These are phyloP conservation scores for Hafferia zeledoni DNA, from an alignment of 2,797 vertebrate genomes.

Conservation along the genomic window DNA sequence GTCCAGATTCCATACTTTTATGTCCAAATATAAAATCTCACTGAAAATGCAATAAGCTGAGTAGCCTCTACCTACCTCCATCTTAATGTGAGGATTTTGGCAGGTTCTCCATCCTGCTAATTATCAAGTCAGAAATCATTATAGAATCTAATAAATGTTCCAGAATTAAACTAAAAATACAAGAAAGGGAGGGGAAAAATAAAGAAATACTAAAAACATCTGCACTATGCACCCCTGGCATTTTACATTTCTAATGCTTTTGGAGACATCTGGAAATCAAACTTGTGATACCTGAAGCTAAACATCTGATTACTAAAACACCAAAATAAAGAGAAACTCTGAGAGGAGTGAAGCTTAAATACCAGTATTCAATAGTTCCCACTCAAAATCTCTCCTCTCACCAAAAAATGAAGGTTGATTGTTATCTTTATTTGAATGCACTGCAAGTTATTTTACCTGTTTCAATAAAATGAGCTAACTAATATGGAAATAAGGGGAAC, in stretches of 20 bases:
- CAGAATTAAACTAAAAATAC: not conserved
- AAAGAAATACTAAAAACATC: not conserved
- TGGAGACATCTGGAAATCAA: not conserved
- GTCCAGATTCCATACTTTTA: not conserved
- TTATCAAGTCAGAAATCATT: not conserved
- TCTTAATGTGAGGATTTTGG: not conserved
- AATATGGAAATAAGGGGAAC: not conserved
- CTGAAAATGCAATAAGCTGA: not conserved
- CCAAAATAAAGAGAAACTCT: not conserved
- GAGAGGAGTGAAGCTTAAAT: not conserved
- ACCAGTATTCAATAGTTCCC: not conserved
- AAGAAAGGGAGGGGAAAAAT: not conserved
- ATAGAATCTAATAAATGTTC: not conserved
- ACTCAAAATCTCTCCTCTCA: not conserved
- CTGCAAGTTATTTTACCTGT: not conserved
- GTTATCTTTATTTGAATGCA: not conserved
- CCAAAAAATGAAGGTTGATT: not conserved
- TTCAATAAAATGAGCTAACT: not conserved
- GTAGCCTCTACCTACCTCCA: not conserved
- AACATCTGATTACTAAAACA: not conserved
- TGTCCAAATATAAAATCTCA: constrained; percentile 25
- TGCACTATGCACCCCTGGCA: accelerated
- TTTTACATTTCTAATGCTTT: not conserved
- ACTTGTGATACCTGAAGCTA: not conserved
- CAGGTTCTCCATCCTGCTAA: not conserved